phyloP scores from a whole-genome alignment of 2,113 vertebrate species.

The Catagonus wagneri region DNA sequence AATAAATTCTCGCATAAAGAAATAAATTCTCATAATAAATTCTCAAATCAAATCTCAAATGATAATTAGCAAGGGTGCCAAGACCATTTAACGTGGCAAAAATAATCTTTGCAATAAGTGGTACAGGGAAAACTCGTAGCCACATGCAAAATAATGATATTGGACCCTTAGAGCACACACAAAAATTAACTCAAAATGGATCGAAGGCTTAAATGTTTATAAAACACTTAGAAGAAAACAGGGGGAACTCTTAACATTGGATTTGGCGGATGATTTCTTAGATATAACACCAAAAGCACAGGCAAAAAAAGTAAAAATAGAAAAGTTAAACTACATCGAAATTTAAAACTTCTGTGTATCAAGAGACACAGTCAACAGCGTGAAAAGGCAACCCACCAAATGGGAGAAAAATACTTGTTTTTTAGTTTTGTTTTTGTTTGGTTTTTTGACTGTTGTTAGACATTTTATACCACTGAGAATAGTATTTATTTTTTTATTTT shows the following conservation, averaged over 20 bases:
- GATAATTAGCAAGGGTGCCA: conserved; percentile 27
- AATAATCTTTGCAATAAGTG: not conserved
- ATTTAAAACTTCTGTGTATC: not conserved
- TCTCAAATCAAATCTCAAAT: not conserved
- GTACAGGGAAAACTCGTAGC: not conserved
- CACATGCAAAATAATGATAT: not conserved
- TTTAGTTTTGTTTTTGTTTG: too few species aligned
- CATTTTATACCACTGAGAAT: too few species aligned
- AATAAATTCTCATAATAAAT: conserved; percentile 18
- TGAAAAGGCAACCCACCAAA: not conserved
- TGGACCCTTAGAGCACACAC: not conserved
- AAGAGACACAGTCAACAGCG: not conserved
- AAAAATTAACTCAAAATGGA: conserved; percentile 30
- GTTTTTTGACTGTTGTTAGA: too few species aligned
- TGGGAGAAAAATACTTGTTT: not conserved
- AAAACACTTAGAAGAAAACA: conserved; percentile 10
- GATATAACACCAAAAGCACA: not conserved
- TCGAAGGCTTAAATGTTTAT: not conserved
- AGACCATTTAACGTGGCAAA: not conserved
- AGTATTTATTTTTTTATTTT: too few species aligned
- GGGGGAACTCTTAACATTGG: not conserved
- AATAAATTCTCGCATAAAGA: not conserved
- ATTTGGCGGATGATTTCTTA: not conserved
- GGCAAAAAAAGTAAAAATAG: conserved; percentile 23
- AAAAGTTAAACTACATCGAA: not conserved